A percentile compares a stretch with the other conserved stretches of the same genome.
Conservation (phyloP, 2,888 invertebrate species). For the Eumacrocentrus americanus region DNA sequence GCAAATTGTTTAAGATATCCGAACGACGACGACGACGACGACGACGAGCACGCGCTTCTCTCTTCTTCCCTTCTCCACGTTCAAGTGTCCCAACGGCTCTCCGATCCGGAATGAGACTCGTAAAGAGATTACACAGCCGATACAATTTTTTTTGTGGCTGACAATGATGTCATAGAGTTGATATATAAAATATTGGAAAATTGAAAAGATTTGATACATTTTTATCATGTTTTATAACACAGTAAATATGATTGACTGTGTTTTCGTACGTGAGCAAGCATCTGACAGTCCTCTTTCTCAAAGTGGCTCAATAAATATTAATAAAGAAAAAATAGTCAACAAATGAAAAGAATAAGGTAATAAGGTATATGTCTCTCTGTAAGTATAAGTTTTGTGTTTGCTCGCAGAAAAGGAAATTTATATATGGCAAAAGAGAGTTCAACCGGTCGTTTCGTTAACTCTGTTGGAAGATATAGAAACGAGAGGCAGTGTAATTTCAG, state of each 20-base stretch:
- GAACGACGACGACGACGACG: conserved; percentile 26
- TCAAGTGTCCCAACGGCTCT: conserved; percentile 22
- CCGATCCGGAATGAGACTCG: neutral
- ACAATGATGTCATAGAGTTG: no score
- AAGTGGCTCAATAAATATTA: neutral
- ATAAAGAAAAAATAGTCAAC: neutral
- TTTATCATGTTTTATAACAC: no score
- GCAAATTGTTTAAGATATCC: conserved; percentile 62
- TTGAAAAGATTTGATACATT: neutral
- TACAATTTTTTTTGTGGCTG: neutral
- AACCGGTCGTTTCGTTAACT: conserved; percentile 11
- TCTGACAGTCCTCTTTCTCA: conserved; percentile 2
- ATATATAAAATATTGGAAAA: neutral
- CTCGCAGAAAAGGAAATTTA: conserved; percentile 1
- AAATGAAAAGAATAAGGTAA: neutral
- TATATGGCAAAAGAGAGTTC: conserved; percentile 8
- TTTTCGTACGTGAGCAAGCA: conserved; percentile 19
- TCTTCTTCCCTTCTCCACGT: conserved; percentile 14
- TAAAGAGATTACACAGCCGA: neutral
- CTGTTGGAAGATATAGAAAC: conserved; percentile 28
- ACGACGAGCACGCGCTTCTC: conserved; percentile 26
- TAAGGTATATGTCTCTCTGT: neutral
- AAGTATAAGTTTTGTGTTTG: neutral
- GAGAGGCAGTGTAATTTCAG: conserved; percentile 52
- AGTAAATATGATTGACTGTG: no score